phyloP scores from a whole-genome alignment of 2,113 vertebrate genomes.

The Cololabis saira region DNA sequence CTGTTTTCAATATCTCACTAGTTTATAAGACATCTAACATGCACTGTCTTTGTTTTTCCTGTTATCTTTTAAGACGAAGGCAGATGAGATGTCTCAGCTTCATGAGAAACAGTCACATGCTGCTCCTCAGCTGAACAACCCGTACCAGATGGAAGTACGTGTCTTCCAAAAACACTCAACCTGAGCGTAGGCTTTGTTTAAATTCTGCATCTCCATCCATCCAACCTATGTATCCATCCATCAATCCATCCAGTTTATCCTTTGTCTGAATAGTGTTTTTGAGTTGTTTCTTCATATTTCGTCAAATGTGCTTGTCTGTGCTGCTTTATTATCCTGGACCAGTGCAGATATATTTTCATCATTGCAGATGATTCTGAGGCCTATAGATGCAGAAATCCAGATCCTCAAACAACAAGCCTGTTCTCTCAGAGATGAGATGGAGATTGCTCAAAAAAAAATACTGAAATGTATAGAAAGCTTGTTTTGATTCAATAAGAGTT shows the following conservation, averaged over 20 bases:
- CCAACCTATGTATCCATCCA: too few species aligned
- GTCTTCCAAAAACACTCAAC: background rate
- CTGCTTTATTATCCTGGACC: background rate
- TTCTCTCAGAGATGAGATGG: slow-evolving; percentile 90
- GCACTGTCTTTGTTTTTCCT: background rate
- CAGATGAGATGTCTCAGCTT: slow-evolving; percentile 84
- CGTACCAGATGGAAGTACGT: slow-evolving; percentile 89
- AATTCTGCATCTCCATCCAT: too few species aligned
- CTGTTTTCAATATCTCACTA: background rate
- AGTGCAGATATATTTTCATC: background rate
- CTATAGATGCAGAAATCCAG: slow-evolving; percentile 93
- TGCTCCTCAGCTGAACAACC: slow-evolving; percentile 83
- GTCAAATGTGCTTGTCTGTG: background rate
- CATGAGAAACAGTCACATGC: slow-evolving; percentile 80
- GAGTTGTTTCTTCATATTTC: too few species aligned
- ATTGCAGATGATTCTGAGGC: slow-evolving; percentile 87
- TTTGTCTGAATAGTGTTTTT: too few species aligned
- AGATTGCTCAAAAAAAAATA: slow-evolving; percentile 88
- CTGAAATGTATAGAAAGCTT: background rate
- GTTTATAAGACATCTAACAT: too few species aligned
- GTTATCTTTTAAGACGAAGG: slow-evolving; percentile 71
- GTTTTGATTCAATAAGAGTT: background rate
- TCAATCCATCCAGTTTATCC: too few species aligned
- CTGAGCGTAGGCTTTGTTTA: too few species aligned
- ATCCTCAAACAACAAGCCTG: slow-evolving; percentile 92